phyloP scores from a whole-genome alignment of 2,888 invertebrate genomes.

The Pseudanteris insignis region DNA sequence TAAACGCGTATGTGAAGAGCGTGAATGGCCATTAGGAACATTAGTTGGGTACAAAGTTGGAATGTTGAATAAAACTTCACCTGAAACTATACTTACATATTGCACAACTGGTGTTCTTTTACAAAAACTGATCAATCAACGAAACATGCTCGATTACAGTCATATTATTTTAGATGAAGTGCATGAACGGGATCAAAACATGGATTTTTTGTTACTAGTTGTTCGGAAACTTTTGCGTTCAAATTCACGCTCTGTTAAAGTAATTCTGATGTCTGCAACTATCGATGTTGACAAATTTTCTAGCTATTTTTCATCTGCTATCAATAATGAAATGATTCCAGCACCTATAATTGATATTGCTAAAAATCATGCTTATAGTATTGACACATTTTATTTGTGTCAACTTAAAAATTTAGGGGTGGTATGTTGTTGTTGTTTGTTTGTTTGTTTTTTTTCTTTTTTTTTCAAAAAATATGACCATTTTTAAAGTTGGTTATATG shows the following conservation, averaged over 20 bases:
- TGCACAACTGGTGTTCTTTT: slow-evolving; percentile 91
- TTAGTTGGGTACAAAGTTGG: slow-evolving; percentile 91
- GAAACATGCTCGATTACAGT: slow-evolving; percentile 80
- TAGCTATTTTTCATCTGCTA: slow-evolving; percentile 72
- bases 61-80: slow-evolving; percentile 71
- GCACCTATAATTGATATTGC: slow-evolving; percentile 72
- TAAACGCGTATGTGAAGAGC: slow-evolving; percentile 82
- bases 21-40: slow-evolving; percentile 83
- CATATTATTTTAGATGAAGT: slow-evolving; percentile 94
- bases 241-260: slow-evolving; percentile 74
- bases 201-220: slow-evolving; percentile 84
- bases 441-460: neutral
- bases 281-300: slow-evolving; percentile 79
- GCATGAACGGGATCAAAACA: slow-evolving; percentile 90
- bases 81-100: slow-evolving; percentile 82
- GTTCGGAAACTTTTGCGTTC: slow-evolving; percentile 80
- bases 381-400: slow-evolving; percentile 74
- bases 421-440: slow-evolving; percentile 51
- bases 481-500: too few species aligned
- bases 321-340: slow-evolving; percentile 58
- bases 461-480: too few species aligned
- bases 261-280: slow-evolving; percentile 95
- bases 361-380: slow-evolving; percentile 69
- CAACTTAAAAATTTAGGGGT: slow-evolving; percentile 54
- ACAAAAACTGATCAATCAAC: slow-evolving; percentile 76